Base-by-base conservation (phyloP, 1,140 invertebrate species). In the Cydia amplana region DNA sequence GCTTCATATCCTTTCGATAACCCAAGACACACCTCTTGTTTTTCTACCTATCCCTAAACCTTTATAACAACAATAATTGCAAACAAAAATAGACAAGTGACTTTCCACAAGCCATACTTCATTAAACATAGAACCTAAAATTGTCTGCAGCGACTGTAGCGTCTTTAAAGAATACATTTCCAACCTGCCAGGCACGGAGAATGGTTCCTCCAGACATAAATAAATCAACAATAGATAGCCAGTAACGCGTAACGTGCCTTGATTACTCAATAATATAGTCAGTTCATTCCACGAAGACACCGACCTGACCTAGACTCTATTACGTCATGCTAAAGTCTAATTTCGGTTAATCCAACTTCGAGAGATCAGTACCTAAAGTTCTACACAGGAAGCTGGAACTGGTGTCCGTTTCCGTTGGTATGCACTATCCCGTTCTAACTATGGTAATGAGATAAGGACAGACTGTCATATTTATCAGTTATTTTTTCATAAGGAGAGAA, bases 211-310 rank as follows among this genome's bases (percentile, higher is more conserved):
- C 10, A 60, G 55, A 60, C 20, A 60, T 60, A 60, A 60, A 60
- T 60, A 60, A 60, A 60, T 20, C 20, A 60, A 60, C 55, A 60
- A 60, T 60, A 60, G 55, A 60, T 60, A 7, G 9, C 20, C 55
- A 60, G 55, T 60, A 23, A 23, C 9, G 55, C 20, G 55, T 60
- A n/a, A 60, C 55, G 55, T 60, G 55, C 55, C 18, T 23, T 60
- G 55, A 60, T 60, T 60, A 60, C 55, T 60, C 20, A 60, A 60
- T 55, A 55, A 55, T 60, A 60, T 60, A 60, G 49, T 51, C 49
- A 51, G 49, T 60, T 60, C 20, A 10, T 60, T 60, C n/a, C 18
- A 60, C 20, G 55, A 51, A 60, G 5, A 9, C n/a, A 20, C 6
- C n/a, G 20, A 60, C 55, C 55, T 60, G 20, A 18, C n/a, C 51